Evolutionary conservation across 2,113 vertebrate genomes (phyloP), one percentile per base, ranked within the genome.

Genomic region (Amblyopsis rosae): DNA sequence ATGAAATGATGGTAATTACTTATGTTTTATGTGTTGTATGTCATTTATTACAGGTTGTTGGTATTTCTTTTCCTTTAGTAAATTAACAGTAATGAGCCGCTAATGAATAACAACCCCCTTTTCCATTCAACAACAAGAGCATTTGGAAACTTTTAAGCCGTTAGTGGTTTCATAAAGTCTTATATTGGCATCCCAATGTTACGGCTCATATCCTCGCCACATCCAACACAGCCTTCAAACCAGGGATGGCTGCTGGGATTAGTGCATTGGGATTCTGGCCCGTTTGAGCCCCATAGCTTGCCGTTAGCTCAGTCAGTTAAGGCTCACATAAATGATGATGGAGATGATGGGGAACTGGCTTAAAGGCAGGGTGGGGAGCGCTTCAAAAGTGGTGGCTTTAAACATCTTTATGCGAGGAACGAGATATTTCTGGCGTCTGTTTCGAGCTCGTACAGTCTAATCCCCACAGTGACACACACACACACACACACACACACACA

Each of bases 371-470:
- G n/a, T 57, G 55, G 69, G 58, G 71, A 79, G 70, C 2, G 26
- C 26, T 26, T 26, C 26, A 26, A 82, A 81, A 83, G 73, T 70
- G 49, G 47, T 2, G 50, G 61, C 35, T 82, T 84, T 81, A 62
- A 26, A 81, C 71, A 73, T 88, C 75, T 83, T 86, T 82, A 53
- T 69, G 58, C 68, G 69, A 83, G 79, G 67, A 26, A 26, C 2
- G 26, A 26, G 26, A 82, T 82, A 83, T 89, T 85, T 83, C 49
- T 62, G 55, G 0, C 67, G 70, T 69, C 73, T 73, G 64, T 75
- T 72, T 69, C 56, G n/a, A 6, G 62, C 73, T 79, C 62, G 7
- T 59, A 56, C 76, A 59, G 68, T 9, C 53, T 3, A 15, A 55
- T n/a, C 12, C 53, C 12, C 53, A 26, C 26, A 26, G 26, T 26